Percentiles rank a stretch among this genome's conserved stretches.
phyloP scores from a whole-genome alignment of 2,113 vertebrate species.

The Ceyx melanurus region DNA sequence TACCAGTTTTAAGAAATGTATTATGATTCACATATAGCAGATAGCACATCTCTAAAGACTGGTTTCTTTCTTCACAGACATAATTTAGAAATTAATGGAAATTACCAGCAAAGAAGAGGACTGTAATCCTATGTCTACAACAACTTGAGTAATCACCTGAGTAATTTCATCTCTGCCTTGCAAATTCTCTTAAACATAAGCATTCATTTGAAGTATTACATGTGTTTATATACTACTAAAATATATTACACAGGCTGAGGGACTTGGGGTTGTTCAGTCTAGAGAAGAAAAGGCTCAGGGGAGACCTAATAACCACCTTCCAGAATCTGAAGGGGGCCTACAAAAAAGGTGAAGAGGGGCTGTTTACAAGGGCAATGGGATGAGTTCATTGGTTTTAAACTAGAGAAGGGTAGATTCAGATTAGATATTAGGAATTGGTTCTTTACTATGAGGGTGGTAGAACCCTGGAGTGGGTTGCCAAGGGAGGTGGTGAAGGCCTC shows the following conservation, averaged over 20 bases:
- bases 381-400: no score
- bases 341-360: no score
- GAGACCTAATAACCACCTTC: no score
- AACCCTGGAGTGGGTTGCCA: no score
- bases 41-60: background rate
- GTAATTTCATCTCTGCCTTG: background rate
- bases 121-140: background rate
- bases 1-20: background rate
- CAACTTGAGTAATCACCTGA: background rate
- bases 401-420: no score
- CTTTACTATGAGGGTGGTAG: no score
- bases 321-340: no score
- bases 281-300: no score
- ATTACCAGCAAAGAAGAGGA: background rate
- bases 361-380: no score
- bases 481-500: no score
- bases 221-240: background rate
- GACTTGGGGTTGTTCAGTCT: no score
- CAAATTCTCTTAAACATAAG: background rate
- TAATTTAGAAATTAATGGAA: background rate
- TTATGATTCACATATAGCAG: background rate
- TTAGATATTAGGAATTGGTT: no score
- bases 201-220: background rate
- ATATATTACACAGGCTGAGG: background rate
- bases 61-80: background rate